A percentile compares a stretch with the other conserved stretches of the same genome.
Evolutionary conservation across 2,113 vertebrate species (phyloP).

Genomic region (Eira barbara): DNA sequence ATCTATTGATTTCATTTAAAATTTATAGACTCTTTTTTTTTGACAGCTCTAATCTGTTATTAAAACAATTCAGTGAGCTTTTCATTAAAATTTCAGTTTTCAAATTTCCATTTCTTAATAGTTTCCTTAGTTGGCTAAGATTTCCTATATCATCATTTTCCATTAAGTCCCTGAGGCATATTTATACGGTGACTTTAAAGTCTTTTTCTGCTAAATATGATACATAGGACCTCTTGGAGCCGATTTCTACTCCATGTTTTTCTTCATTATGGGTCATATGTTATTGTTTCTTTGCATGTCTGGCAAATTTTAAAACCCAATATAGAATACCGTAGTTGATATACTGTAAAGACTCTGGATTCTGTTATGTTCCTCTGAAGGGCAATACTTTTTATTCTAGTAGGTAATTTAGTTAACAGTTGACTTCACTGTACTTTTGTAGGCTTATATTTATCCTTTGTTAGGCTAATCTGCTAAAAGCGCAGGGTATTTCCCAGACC

Average conservation of each 20-base stretch:
- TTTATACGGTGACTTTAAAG: not conserved
- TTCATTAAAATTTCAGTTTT: not conserved
- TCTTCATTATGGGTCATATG: not conserved
- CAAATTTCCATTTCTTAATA: not conserved
- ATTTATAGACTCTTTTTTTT: not conserved
- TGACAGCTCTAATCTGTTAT: not conserved
- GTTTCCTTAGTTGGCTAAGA: not conserved
- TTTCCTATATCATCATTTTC: not conserved
- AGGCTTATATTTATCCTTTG: not conserved
- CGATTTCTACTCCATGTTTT: not conserved
- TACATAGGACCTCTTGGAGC: not conserved
- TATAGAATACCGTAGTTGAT: not conserved
- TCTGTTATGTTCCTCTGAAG: not conserved
- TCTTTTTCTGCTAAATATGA: not conserved
- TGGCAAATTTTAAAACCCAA: not conserved
- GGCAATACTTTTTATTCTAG: not conserved
- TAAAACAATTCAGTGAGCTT: not conserved
- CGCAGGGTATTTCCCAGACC: not conserved
- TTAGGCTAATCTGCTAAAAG: not conserved
- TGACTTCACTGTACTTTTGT: not conserved
- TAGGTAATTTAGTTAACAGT: not conserved
- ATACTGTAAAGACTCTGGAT: not conserved
- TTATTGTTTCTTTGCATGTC: not conserved
- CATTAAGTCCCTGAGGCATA: not conserved
- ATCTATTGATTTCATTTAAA: not conserved